Base-by-base conservation (phyloP, 1,140 invertebrate genomes). In the Ips typographus region DNA sequence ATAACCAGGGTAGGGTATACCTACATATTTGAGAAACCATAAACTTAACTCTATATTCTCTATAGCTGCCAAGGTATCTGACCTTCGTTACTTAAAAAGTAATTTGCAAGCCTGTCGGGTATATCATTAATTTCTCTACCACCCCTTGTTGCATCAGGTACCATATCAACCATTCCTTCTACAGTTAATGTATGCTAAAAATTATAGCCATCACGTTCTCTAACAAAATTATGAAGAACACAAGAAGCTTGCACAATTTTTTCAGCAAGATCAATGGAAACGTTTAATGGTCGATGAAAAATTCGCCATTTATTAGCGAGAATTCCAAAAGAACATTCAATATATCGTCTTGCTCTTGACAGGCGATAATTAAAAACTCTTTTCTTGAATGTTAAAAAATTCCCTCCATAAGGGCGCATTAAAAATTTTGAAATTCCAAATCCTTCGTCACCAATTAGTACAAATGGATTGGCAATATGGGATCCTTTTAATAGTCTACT, bases 321-420 rank as follows among this genome's bases (percentile, higher is more conserved):
- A 7, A 79, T 75, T 8, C 74, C 76, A 70, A 78, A 78, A 7
- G 74, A 44, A 76, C 83, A 83, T 73, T 85, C 82, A n/a, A 83
- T 73, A 37, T 78, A 76, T 60, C 79, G 51, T 66, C 81, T 64
- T n/a, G 79, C 80, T 66, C 78, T 72, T 40, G 74, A 73, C 6
- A 82, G 57, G 40, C 79, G 68, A 72, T 84, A 84, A 71, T 85
- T 84, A 73, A 81, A 84, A 22, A 83, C 75, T 70, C 65, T 70
- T 74, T 75, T 79, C 52, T 78, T 62, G 22, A 75, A 58, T 40
- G 71, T 61, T 44, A 83, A 68, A 55, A 62, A 49, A 60, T 67
- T 80, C 69, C 77, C 76, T 37, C 77, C 70, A 73, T 79, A 83
- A 49, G 82, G 82, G 56, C 78, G 71, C 65, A 81, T 62, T 37